Percentiles rank a stretch among this genome's conserved stretches.
Conservation (phyloP, 2,113 vertebrate genomes). For the Halcyon senegalensis region DNA sequence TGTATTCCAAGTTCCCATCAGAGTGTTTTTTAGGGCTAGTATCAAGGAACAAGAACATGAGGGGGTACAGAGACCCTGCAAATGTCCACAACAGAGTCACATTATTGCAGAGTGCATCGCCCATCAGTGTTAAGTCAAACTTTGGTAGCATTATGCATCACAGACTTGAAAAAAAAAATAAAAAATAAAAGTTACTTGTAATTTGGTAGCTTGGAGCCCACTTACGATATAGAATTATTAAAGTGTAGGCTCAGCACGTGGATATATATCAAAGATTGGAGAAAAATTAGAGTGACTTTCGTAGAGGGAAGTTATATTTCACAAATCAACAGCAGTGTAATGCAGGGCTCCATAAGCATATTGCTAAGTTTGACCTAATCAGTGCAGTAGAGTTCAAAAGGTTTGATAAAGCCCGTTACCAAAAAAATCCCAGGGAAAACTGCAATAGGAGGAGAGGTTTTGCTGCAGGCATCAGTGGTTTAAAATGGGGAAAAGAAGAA, state of each 20-base stretch:
- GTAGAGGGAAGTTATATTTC: background rate
- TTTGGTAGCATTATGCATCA: background rate
- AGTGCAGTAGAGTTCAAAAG: background rate
- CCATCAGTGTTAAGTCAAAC: background rate
- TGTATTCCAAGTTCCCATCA: background rate
- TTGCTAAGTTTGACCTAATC: background rate
- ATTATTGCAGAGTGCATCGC: background rate
- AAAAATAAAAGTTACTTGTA: background rate
- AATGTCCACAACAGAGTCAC: background rate
- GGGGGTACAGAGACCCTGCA: background rate
- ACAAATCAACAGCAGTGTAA: background rate
- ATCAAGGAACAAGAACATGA: background rate
- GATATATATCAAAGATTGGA: background rate
- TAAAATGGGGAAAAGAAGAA: background rate
- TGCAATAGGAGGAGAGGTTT: background rate
- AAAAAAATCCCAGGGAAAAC: background rate
- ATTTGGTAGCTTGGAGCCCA: background rate
- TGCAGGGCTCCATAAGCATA: background rate
- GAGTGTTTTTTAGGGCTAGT: background rate
- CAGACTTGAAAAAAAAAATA: background rate
- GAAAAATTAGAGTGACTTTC: background rate
- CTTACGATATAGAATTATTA: background rate
- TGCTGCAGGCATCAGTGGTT: background rate
- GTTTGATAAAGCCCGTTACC: background rate
- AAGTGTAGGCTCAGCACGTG: fast-evolving